phyloP scores from a whole-genome alignment of 37 sponge, comb jelly and placozoan genomes.

The Theonella swinhoei region DNA sequence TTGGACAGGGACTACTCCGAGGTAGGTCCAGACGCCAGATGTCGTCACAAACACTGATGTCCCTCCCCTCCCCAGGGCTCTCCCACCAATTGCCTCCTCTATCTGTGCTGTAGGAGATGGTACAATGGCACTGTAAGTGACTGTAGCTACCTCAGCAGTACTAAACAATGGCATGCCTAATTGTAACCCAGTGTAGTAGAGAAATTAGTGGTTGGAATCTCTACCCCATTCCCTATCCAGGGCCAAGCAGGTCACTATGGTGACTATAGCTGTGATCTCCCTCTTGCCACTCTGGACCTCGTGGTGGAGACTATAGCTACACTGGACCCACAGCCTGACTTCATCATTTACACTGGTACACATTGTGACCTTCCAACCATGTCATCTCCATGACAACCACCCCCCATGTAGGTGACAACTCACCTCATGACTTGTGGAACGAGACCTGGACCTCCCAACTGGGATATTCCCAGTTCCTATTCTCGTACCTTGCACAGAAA shows the following conservation, averaged over 20 bases:
- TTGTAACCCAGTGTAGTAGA: no score
- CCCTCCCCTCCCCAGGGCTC: slow-evolving; percentile 42
- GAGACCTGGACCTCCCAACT: slow-evolving; percentile 60
- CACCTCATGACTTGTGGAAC: slow-evolving; percentile 86
- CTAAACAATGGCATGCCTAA: no score
- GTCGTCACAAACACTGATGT: not conserved
- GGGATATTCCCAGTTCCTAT: slow-evolving; percentile 43
- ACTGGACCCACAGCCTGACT: slow-evolving; percentile 66
- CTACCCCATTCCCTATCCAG: slow-evolving; percentile 3
- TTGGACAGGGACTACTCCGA: slow-evolving; percentile 60
- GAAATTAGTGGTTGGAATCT: no score
- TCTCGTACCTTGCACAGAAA: slow-evolving; percentile 49
- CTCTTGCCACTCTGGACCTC: slow-evolving; percentile 59
- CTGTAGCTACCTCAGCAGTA: not conserved
- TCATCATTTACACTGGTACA: slow-evolving; percentile 68
- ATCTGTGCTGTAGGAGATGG: slow-evolving; percentile 58
- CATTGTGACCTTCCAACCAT: not conserved
- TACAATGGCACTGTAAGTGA: slow-evolving; percentile 63
- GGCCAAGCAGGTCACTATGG: slow-evolving; percentile 81
- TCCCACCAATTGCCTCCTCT: slow-evolving; percentile 55
- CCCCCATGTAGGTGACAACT: slow-evolving; percentile 67
- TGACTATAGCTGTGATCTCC: slow-evolving; percentile 72
- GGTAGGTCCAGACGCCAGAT: not conserved
- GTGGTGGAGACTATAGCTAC: slow-evolving; percentile 34
- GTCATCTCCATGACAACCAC: not conserved